phyloP scores from a whole-genome alignment of 2,113 vertebrate genomes.

The Laticauda laticaudata region DNA sequence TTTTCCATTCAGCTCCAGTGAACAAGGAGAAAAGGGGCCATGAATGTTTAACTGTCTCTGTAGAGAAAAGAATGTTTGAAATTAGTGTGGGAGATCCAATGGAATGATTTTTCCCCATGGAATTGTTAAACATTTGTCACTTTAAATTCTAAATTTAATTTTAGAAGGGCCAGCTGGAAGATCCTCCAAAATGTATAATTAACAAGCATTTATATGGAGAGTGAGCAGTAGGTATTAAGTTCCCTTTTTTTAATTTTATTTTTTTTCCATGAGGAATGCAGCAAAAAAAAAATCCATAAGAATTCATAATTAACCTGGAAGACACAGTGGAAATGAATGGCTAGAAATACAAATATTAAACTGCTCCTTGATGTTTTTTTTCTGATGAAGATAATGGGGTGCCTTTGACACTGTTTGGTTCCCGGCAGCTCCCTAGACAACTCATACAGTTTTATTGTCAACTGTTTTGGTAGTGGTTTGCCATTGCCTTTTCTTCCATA shows the following conservation, averaged over 20 bases:
- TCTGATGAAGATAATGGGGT: not conserved
- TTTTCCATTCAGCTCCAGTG: not conserved
- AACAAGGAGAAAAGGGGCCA: not conserved
- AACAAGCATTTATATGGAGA: conserved; percentile 32
- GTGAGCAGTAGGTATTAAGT: not conserved
- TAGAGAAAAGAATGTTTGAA: conserved; percentile 11
- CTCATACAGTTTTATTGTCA: not conserved
- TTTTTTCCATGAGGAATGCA: not conserved
- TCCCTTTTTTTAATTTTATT: not conserved
- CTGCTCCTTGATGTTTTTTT: not conserved
- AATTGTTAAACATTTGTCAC: conserved; percentile 53
- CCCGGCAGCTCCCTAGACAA: not conserved
- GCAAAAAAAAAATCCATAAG: not conserved
- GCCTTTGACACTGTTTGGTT: not conserved
- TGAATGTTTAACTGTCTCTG: not conserved
- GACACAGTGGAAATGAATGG: not conserved
- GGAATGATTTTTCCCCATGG: conserved; percentile 47
- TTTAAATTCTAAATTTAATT: conserved; percentile 48
- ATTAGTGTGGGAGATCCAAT: conserved; percentile 61
- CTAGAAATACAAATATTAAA: not conserved
- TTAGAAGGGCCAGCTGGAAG: conserved; percentile 60
- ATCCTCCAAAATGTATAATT: conserved; percentile 48
- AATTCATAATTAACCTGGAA: not conserved
- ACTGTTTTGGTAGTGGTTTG: not conserved
- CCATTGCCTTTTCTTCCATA: not conserved